These are phyloP conservation scores for Sminthurinus aureus DNA, from an alignment of 2,888 invertebrate genomes.

Conservation along the genomic window DNA sequence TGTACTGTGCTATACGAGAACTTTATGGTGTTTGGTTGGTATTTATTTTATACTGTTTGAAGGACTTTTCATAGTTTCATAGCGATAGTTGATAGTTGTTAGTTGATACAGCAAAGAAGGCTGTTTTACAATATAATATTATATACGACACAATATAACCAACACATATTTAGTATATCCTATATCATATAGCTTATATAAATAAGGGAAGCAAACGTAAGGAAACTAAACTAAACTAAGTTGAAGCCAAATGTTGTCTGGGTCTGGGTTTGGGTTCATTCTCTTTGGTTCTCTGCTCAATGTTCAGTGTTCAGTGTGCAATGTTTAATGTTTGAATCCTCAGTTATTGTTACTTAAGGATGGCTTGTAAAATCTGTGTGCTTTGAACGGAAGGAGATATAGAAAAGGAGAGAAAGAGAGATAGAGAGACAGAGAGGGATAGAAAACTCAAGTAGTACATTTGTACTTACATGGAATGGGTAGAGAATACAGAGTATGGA, in stretches of 20 bases:
- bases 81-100: too few relatives aligned
- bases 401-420: background rate
- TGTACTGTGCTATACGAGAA: too few relatives aligned
- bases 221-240: background rate
- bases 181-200: too few relatives aligned
- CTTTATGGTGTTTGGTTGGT: too few relatives aligned
- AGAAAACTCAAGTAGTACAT: background rate
- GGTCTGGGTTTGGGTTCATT: constrained; percentile 24
- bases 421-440: background rate
- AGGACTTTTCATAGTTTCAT: too few relatives aligned
- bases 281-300: background rate
- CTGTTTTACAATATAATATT: too few relatives aligned
- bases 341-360: constrained; percentile 14
- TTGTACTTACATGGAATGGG: constrained; percentile 14
- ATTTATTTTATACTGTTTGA: too few relatives aligned
- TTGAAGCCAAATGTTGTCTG: constrained; percentile 26
- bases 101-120: too few relatives aligned
- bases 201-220: background rate
- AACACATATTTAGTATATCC: too few relatives aligned
- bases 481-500: background rate
- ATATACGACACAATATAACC: too few relatives aligned
- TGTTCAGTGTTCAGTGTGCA: too few relatives aligned
- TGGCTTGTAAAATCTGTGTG: background rate
- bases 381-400: constrained; percentile 11
- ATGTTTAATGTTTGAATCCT: background rate